These are phyloP conservation scores for Centruroides sculpturatus DNA, from an alignment of 1,140 invertebrate species.

Conservation along the genomic window DNA sequence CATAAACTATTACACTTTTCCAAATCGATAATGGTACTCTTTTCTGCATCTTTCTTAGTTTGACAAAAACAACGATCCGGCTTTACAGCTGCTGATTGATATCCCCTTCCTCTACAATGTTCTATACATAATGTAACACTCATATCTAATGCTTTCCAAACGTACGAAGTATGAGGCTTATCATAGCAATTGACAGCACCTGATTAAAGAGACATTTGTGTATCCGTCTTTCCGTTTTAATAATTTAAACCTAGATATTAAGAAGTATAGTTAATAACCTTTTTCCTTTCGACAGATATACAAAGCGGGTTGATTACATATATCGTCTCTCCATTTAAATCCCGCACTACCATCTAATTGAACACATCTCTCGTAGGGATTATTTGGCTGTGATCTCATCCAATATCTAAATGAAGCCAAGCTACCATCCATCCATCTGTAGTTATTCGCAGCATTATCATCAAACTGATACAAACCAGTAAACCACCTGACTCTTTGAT, in stretches of 20 bases:
- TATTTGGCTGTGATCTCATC: conserved; percentile 14
- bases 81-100: neutral
- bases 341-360: conserved; percentile 10
- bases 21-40: conserved; percentile 1
- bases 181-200: too few relatives aligned
- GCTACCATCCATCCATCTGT: conserved; percentile 12
- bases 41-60: neutral
- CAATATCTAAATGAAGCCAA: conserved; percentile 9
- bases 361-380: conserved; percentile 8
- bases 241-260: too few relatives aligned
- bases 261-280: neutral
- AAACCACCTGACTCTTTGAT: conserved; percentile 3
- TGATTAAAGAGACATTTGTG: too few relatives aligned
- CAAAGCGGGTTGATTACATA: conserved; percentile 6
- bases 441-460: conserved; percentile 2
- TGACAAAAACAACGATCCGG: conserved; percentile 7
- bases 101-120: conserved; percentile 11
- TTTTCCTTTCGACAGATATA: conserved; percentile 12
- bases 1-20: conserved; percentile 5
- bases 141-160: too few relatives aligned
- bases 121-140: conserved; percentile 12
- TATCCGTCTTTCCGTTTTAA: too few relatives aligned
- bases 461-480: conserved; percentile 12
- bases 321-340: conserved; percentile 12
- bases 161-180: too few relatives aligned